Base-by-base conservation (phyloP, 2,888 invertebrate species). In the Andrena hattorfiana region DNA sequence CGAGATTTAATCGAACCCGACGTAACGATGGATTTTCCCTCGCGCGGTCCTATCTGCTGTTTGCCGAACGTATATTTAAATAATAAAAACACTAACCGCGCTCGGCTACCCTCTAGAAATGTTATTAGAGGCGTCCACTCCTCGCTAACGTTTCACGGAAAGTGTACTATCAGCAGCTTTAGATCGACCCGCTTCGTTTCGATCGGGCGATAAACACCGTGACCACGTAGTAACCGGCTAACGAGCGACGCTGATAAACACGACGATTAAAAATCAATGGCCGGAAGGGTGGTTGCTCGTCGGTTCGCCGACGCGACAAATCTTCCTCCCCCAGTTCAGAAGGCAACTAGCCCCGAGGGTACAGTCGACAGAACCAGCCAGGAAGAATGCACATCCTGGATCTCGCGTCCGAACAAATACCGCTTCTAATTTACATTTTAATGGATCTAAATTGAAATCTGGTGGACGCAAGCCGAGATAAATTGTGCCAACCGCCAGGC, bases 361-460 rank as follows among this genome's bases (percentile, higher is more conserved):
- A 70, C 56, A 79, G 73, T 74, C 66, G 78, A 75, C 63, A 74
- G 70, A 59, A 73, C 51, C 64, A 75, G 64, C 35, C 28, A 62
- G 59, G 68, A 85, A 84, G 83, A 88, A 89, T 80, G 70, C 83
- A 30, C 68, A 74, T 54, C 87, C 60, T 51, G 62, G 70, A 32
- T 66, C 67, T 62, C 42, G 67, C n/a, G 72, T 77, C 71, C 74
- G 81, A 80, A 86, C 89, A 89, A 90, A 89, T 90, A 88, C 78
- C 84, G 76, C 56, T 67, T 81, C 83, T 88, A 84, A 91, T 91
- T 91, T 91, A 86, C 90, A 91, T 91, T 91, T 91, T 91, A 91
- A 91, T 91, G 88, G 90, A 91, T 91, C 90, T 91, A 90, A 90
- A 91, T 91, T 91, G 89, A 91, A 91, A 91, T 91, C 90, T 91